Base-by-base conservation (phyloP, 2,113 vertebrate species). In the Platichthys flesus region DNA sequence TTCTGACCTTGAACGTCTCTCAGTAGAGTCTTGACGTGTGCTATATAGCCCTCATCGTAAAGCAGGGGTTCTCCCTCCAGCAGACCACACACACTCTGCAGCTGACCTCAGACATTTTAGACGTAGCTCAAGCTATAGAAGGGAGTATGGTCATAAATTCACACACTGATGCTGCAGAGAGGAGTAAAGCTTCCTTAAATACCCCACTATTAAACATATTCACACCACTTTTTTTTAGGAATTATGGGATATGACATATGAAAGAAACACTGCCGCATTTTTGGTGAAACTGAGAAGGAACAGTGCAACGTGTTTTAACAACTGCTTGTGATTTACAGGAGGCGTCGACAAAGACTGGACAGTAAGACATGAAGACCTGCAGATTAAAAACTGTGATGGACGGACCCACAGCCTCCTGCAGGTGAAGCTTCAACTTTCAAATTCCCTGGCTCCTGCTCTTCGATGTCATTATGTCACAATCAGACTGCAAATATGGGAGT, bases 281-380 rank as follows among this genome's bases (percentile, higher is more conserved):
- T 69, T 15, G 10, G 54, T 72, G 16, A 79, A 74, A 58, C 14
- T 20, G 18, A 71, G 35, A 54, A 49, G 60, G n/a, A 16, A 14
- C 5, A 13, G 47, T 37, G 2, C 37, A 15, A 7, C 1, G 0
- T 85, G 65, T 80, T 88, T 75, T 81, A 82, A 86, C 83, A 88
- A 54, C 37, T 89, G 86, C 83, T 88, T 85, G 75, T 79, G 56
- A 49, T 91, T 89, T 69, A 59, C 81, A 93, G 90, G 82, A 81
- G 73, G 65, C 24, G 21, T 31, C 6, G 14, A 45, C 71, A 52
- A 82, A 63, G 62, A 75, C 37, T 21, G 24, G 13, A 18, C 35
- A 62, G 16, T 21, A 47, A 58, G 55, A 76, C 76, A 76, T 74
- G 35, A 83, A 78, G 82, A 81, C 57, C 56, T 70, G 60, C 14